Percentiles rank a stretch among this genome's conserved stretches.
These are phyloP conservation scores for Ennomos fuscantarius DNA, from an alignment of 2,888 invertebrate genomes.

Conservation along the genomic window DNA sequence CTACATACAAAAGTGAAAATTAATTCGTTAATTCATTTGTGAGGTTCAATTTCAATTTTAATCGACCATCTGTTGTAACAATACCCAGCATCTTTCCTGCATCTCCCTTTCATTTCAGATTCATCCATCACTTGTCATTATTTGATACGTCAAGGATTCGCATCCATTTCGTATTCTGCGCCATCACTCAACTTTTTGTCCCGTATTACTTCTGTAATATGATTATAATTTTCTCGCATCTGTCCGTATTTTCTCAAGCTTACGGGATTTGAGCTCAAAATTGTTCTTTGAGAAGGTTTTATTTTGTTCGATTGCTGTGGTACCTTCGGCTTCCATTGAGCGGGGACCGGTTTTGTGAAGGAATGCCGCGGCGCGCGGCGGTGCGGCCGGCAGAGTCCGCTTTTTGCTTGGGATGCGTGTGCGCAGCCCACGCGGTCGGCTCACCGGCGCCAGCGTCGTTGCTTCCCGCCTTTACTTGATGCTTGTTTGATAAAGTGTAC, in stretches of 20 bases:
- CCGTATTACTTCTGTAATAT: constrained; percentile 70
- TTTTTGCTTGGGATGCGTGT: constrained; percentile 73
- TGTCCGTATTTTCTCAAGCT: constrained; percentile 42
- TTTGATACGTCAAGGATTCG: constrained; percentile 55
- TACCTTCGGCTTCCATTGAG: constrained; percentile 76
- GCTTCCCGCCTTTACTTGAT: constrained; percentile 58
- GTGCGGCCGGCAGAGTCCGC: constrained; percentile 57
- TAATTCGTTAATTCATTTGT: not conserved
- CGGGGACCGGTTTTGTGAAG: constrained; percentile 73
- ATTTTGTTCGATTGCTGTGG: constrained; percentile 48
- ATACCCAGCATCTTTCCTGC: constrained; percentile 25
- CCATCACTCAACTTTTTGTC: constrained; percentile 74
- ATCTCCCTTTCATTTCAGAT: constrained; percentile 55
- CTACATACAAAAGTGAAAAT: not conserved
- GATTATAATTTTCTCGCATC: constrained; percentile 71
- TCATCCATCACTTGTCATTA: constrained; percentile 58
- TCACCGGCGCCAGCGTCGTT: constrained; percentile 63
- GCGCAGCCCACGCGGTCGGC: constrained; percentile 70
- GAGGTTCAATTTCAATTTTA: constrained; percentile 5
- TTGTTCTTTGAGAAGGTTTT: constrained; percentile 47
- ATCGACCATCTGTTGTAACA: constrained; percentile 17
- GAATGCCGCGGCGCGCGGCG: constrained; percentile 68
- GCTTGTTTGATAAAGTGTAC: constrained; percentile 65
- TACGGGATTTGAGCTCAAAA: constrained; percentile 44
- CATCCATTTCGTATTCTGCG: constrained; percentile 65